Evolutionary conservation across 2,888 invertebrate genomes (phyloP).

Genomic region (Agrotis ipsilon): DNA sequence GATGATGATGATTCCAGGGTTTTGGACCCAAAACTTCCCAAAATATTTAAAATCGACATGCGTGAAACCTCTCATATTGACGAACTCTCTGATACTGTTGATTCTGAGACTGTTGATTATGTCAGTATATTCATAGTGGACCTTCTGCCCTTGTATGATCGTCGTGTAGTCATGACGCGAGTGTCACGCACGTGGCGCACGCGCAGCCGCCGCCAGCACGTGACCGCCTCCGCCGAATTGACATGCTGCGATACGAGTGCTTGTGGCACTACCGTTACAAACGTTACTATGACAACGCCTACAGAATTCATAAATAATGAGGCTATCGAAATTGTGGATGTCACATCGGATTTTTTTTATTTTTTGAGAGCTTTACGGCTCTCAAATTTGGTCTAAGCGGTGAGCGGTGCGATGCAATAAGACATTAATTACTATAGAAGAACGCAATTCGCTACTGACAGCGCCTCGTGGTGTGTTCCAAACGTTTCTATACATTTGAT

Average conservation of each 20-base stretch:
- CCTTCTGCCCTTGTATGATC: slow-evolving; percentile 14
- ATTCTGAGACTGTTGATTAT: not conserved
- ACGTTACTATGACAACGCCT: not conserved
- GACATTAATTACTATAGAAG: no score
- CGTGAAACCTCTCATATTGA: not conserved
- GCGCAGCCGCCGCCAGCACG: slow-evolving; percentile 47
- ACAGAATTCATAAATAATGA: slow-evolving; percentile 3
- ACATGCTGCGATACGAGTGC: not conserved
- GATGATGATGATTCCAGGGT: no score
- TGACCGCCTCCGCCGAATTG: slow-evolving; percentile 38
- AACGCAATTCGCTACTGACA: no score
- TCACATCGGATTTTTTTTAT: not conserved
- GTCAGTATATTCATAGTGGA: not conserved
- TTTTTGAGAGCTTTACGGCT: not conserved
- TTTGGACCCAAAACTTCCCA: no score
- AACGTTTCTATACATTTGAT: no score
- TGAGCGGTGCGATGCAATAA: no score
- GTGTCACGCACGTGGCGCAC: slow-evolving; percentile 46
- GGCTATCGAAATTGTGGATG: not conserved
- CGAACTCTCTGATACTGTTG: no score
- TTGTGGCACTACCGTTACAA: slow-evolving; percentile 3
- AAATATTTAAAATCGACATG: no score
- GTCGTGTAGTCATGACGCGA: slow-evolving; percentile 22
- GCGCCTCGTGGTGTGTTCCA: no score
- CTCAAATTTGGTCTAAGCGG: no score